phyloP scores from a whole-genome alignment of 1,140 invertebrate genomes.

The Zaprionus nigranus region DNA sequence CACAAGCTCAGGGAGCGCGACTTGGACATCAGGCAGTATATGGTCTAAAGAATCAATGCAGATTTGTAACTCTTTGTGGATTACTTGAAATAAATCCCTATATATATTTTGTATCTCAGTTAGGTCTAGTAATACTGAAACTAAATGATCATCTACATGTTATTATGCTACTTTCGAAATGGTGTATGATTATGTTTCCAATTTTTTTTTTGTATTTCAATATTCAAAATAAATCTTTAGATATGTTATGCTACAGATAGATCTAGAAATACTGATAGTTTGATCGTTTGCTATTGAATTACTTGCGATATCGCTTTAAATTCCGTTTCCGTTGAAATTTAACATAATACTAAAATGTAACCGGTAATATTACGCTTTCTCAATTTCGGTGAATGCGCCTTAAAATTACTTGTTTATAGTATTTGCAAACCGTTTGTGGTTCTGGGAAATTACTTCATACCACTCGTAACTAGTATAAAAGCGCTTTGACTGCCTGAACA shows the following conservation, averaged over 20 bases:
- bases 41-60: slow-evolving; percentile 11
- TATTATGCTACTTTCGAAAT: background rate
- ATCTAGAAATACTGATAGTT: too few species aligned
- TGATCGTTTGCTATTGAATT: too few species aligned
- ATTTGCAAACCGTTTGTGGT: background rate
- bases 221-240: too few species aligned
- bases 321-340: background rate
- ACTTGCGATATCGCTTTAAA: too few species aligned
- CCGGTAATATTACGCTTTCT: background rate
- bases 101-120: background rate
- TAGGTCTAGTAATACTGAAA: background rate
- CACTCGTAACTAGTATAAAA: slow-evolving; percentile 19
- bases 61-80: background rate
- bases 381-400: background rate
- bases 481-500: too few species aligned
- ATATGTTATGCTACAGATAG: too few species aligned
- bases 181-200: too few species aligned
- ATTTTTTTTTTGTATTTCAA: too few species aligned
- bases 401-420: background rate
- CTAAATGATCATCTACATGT: background rate
- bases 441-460: slow-evolving; percentile 6
- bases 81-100: background rate
- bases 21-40: slow-evolving; percentile 60
- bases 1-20: slow-evolving; percentile 56
- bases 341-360: background rate